Percentiles rank a stretch among this genome's conserved stretches.
Conservation (phyloP, 2,797 vertebrate species). For the Odontamblyopus rebecca region DNA sequence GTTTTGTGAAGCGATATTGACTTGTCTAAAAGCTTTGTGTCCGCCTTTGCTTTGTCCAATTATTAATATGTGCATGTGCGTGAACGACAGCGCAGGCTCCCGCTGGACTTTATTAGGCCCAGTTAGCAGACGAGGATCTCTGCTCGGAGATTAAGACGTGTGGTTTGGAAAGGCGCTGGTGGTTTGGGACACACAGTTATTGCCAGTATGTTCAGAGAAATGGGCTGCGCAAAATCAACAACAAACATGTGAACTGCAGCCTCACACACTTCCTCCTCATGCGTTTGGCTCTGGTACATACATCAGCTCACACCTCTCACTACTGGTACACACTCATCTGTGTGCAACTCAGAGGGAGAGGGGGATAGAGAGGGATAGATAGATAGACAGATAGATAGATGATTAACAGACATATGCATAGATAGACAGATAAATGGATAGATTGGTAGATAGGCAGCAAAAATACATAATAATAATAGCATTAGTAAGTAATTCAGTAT, state of each 20-base stretch:
- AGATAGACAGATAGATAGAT: no score
- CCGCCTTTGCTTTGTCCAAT: slow-evolving; percentile 29
- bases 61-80: slow-evolving; percentile 40
- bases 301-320: slow-evolving; percentile 39
- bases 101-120: slow-evolving; percentile 58
- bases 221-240: slow-evolving; percentile 19
- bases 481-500: no score
- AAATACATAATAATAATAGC: no score
- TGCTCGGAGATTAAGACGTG: slow-evolving; percentile 50
- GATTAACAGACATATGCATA: no score
- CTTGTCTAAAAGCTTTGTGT: slow-evolving; percentile 44
- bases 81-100: slow-evolving; percentile 37
- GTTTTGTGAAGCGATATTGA: slow-evolving; percentile 11
- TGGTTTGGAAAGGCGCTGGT: slow-evolving; percentile 36
- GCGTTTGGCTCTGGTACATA: slow-evolving; percentile 32
- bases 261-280: slow-evolving; percentile 23
- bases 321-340: slow-evolving; percentile 6
- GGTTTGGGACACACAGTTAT: slow-evolving; percentile 25
- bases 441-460: no score
- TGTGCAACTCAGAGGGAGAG: not conserved
- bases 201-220: not conserved
- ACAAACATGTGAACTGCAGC: slow-evolving; percentile 31
- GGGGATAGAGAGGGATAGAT: no score
- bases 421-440: no score
- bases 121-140: slow-evolving; percentile 48